Base-by-base conservation (phyloP, 2,113 vertebrate genomes). In the Jacana jacana region DNA sequence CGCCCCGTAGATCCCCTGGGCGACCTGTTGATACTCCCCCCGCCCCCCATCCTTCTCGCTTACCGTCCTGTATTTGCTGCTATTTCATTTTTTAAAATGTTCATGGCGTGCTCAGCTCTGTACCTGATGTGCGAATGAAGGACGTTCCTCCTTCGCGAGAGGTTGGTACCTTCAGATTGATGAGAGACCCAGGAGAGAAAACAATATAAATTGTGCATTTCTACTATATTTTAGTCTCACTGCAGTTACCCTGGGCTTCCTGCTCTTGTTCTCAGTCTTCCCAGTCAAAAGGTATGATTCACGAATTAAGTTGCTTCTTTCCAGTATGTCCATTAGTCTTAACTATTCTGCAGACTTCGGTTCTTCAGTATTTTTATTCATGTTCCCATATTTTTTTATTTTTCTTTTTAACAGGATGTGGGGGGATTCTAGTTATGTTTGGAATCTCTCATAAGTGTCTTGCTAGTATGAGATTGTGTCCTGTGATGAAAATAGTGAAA, bases 21-120 rank as follows among this genome's bases (percentile, higher is more conserved):
- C 37, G 87, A 95, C 95, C 90, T 96, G 95, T 96, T 96, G 95
- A 73, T 92, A 15, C 37, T 77, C 40, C 44, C 33, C 24, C 31
- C 49, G 60, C n/a, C 18, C 27, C 9, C 37, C 13, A 24, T 39
- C 16, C 7, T 64, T 69, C 35, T 71, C 64, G 3, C 13, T 72
- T 30, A 58, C 78, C 86, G 91, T 78, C 17, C 86, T 39, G 77
- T 68, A 0, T 73, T 39, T 16, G 61, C 80, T 84, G 81, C 57
- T 39, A 2, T 61, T 85, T 75, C 25, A 10, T 25, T 72, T 76
- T 54, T 7, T 46, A 6, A n/a, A 76, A 63, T 31, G 84, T 76
- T 70, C 9, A 2, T 33, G 9, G 63, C 6, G 17, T 84, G 61
- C 61, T 95, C 6, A 8, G 51, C 10, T 73, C 58, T 13, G 35